These are phyloP conservation scores for Rattus rattus DNA, from an alignment of 2,113 vertebrate genomes.

Conservation along the genomic window DNA sequence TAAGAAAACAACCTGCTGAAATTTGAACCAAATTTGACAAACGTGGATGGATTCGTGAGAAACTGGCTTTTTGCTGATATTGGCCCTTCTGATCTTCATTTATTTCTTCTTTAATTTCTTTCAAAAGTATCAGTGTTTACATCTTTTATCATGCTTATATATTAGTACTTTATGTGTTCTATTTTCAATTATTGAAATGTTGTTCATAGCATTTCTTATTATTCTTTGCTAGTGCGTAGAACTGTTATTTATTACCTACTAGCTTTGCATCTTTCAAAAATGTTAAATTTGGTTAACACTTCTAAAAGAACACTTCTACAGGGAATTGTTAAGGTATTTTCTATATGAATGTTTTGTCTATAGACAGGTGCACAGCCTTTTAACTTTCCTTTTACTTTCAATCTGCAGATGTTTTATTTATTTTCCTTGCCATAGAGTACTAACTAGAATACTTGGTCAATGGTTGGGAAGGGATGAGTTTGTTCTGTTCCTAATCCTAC, in stretches of 20 bases:
- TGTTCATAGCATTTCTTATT: neutral
- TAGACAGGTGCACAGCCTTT: neutral
- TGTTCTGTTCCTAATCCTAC: neutral
- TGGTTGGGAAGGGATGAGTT: neutral
- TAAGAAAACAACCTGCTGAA: neutral
- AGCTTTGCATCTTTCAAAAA: neutral
- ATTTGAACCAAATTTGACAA: neutral
- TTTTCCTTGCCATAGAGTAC: neutral
- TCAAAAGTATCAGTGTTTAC: neutral
- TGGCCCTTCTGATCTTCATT: slow-evolving; percentile 1
- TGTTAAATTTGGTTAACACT: slow-evolving; percentile 24
- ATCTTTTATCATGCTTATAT: neutral
- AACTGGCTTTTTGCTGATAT: neutral
- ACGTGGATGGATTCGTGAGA: neutral
- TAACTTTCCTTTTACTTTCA: neutral
- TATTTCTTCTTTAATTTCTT: slow-evolving; percentile 29
- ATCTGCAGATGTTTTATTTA: neutral
- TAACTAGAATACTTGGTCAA: neutral
- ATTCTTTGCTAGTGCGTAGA: neutral
- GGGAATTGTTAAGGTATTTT: neutral
- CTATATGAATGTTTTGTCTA: neutral
- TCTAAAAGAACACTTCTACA: neutral
- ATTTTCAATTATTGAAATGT: neutral
- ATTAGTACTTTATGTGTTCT: neutral
- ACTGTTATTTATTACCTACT: neutral